Evolutionary conservation across 2,888 invertebrate genomes (phyloP).

Genomic region (Neoitamus cyanurus): DNA sequence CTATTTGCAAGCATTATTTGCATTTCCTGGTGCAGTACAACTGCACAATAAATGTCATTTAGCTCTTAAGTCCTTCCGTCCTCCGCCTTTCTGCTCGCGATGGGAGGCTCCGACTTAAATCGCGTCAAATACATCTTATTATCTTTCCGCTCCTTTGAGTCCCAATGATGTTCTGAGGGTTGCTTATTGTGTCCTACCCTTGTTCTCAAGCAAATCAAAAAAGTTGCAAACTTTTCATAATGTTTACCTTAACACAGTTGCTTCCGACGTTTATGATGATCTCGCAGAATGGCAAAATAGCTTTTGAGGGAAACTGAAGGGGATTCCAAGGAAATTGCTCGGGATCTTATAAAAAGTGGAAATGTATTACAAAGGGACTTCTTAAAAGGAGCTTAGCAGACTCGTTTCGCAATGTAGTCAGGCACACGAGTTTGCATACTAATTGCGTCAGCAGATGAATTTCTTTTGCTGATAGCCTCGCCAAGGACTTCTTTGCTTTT

Average conservation of each 20-base stretch:
- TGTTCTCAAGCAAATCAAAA: not conserved
- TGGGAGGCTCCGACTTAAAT: not conserved
- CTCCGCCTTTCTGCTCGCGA: not conserved
- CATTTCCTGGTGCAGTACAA: not conserved
- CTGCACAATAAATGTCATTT: not conserved
- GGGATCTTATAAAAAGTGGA: not conserved
- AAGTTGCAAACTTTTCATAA: not conserved
- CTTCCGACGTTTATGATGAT: not conserved
- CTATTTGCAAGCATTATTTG: not conserved
- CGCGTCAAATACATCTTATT: slow-evolving; percentile 5
- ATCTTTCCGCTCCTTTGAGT: not conserved
- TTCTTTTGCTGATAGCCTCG: not conserved
- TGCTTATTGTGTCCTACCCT: not conserved
- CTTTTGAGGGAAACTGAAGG: not conserved
- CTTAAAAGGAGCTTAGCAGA: not conserved
- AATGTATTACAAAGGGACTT: not conserved
- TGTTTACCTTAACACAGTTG: slow-evolving; percentile 1
- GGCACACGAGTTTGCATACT: not conserved
- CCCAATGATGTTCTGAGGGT: not conserved
- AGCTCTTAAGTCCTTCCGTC: not conserved
- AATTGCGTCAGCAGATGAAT: not conserved
- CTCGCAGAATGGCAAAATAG: not conserved
- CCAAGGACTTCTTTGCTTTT: not conserved
- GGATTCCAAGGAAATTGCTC: not conserved
- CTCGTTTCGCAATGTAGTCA: not conserved